Evolutionary conservation across 2,797 vertebrate genomes (phyloP).

Genomic region (Halcyon chelicuti): DNA sequence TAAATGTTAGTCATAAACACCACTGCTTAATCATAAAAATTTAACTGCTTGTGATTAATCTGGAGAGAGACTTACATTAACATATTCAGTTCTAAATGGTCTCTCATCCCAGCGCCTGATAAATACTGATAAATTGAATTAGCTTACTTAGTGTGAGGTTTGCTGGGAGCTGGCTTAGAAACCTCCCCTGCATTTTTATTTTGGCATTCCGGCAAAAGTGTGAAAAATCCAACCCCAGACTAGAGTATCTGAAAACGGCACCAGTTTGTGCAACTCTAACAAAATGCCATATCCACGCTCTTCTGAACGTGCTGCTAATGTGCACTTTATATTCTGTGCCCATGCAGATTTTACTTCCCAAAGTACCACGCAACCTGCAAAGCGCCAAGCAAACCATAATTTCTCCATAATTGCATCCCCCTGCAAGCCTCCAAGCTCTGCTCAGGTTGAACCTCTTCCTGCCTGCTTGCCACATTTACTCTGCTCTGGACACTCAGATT

Average conservation of each 20-base stretch:
- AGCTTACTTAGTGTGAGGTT: constrained; percentile 3
- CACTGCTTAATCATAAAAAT: constrained; percentile 52
- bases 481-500: rapidly evolving
- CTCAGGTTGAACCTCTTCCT: neutral
- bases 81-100: constrained; percentile 30
- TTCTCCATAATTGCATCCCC: neutral
- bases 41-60: constrained; percentile 53
- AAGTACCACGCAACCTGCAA: neutral
- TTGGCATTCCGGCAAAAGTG: neutral
- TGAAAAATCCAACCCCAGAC: neutral
- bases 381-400: neutral
- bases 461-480: neutral
- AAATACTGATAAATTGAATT: constrained; percentile 54
- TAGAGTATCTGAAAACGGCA: neutral
- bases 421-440: neutral
- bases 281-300: neutral
- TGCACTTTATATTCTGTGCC: neutral
- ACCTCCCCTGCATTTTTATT: constrained; percentile 1
- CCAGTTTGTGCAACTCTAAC: neutral
- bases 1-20: constrained; percentile 58
- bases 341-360: neutral
- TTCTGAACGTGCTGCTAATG: rapidly evolving
- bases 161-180: neutral
- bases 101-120: neutral
- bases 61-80: neutral